Percentiles rank a stretch among this genome's conserved stretches.
phyloP scores from a whole-genome alignment of 2,888 invertebrate species.

The Oscheius sp. region DNA sequence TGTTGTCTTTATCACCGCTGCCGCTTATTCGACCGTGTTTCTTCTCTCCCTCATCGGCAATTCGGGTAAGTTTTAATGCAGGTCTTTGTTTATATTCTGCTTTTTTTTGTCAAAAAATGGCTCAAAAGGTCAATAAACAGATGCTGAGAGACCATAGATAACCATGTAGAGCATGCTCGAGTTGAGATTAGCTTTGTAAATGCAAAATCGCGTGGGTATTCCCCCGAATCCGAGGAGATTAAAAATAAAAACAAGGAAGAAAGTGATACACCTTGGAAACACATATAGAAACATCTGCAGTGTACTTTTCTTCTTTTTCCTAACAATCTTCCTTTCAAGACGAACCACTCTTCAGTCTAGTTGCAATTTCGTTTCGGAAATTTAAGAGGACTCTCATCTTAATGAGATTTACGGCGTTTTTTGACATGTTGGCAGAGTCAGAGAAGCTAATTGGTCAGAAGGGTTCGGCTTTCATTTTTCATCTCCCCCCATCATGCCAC shows the following conservation, averaged over 20 bases:
- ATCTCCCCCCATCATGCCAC: neutral
- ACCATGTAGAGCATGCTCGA: no score
- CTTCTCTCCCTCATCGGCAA: slow-evolving; percentile 49
- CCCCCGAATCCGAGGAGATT: no score
- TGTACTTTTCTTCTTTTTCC: neutral
- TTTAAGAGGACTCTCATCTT: neutral
- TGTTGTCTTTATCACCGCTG: slow-evolving; percentile 35
- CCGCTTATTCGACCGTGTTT: slow-evolving; percentile 46
- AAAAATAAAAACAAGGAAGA: no score
- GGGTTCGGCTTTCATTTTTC: neutral
- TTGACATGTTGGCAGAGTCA: neutral
- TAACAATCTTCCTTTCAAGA: neutral
- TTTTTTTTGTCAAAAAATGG: neutral
- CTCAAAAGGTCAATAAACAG: no score
- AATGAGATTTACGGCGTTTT: neutral
- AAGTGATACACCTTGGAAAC: neutral
- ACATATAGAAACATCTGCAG: neutral
- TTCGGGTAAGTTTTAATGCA: slow-evolving; percentile 26
- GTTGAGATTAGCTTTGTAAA: no score
- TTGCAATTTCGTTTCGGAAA: neutral
- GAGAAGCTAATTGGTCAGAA: neutral
- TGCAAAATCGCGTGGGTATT: no score
- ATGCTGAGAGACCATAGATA: no score
- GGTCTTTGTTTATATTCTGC: no score
- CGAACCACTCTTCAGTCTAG: neutral